phyloP scores from a whole-genome alignment of 2,113 vertebrate species.

The Gobius niger region DNA sequence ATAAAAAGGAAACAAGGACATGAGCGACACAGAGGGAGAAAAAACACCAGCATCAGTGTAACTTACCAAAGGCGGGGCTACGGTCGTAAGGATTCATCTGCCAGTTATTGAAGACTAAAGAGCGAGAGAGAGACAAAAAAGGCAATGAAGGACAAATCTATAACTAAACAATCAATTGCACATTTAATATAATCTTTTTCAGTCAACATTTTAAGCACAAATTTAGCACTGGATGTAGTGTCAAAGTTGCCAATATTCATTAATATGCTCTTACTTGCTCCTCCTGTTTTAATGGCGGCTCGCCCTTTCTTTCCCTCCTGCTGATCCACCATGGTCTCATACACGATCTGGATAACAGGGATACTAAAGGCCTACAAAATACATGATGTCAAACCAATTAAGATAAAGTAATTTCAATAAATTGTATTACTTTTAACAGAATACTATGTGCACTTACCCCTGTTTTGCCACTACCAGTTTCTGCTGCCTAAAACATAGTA shows the following conservation, averaged over 20 bases:
- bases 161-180: too few species aligned
- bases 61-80: constrained; percentile 92
- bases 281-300: constrained; percentile 88
- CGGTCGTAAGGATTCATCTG: constrained; percentile 99
- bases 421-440: background rate
- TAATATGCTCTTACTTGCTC: constrained; percentile 75
- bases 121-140: constrained; percentile 1
- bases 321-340: constrained; percentile 95
- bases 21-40: background rate
- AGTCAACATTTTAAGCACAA: too few species aligned
- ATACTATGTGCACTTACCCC: constrained; percentile 82
- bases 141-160: background rate
- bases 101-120: constrained; percentile 94
- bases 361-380: constrained; percentile 90
- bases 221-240: too few species aligned
- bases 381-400: background rate
- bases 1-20: background rate
- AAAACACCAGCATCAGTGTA: background rate
- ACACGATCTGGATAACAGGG: constrained; percentile 97
- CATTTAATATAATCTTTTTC: too few species aligned
- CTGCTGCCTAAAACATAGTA: constrained; percentile 83
- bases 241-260: too few species aligned
- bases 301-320: constrained; percentile 95
- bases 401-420: too few species aligned
- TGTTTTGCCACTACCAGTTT: constrained; percentile 98